Evolutionary conservation across 1,140 invertebrate genomes (phyloP), one percentile per base, ranked within the genome.

Genomic region (Drusus annulatus): DNA sequence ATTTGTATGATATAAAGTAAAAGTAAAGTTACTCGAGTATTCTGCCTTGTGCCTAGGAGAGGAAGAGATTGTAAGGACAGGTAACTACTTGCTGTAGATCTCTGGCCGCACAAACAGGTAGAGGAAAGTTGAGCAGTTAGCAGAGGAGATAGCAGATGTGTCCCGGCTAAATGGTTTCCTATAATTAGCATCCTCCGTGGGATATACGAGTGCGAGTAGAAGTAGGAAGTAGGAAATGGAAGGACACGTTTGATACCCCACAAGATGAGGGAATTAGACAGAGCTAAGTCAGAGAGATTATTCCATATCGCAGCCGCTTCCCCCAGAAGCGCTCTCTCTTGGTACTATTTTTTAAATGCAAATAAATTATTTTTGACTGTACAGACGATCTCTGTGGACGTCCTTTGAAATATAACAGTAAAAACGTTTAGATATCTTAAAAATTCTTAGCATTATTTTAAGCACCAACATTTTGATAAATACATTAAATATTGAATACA

Each of bases 81-180:
- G 54, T 56, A 56, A 56, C n/a, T 45, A 45, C 8, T 45, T 45
- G 36, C 10, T 45, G 36, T 45, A 56, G 54, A 17, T 56, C 21
- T 56, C 54, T 1, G 21, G 21, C 4, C n/a, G 5, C 54, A 56
- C 54, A 21, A 56, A 56, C 54, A 56, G 21, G 54, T 56, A 19
- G 8, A 56, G 60, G 60, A 63, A 63, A 23, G 60, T 63, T 63
- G 17, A 63, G 60, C 23, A 23, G 60, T 63, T 63, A 63, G 54
- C 21, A 17, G 54, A 28, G 60, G 13, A 63, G 60, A 63, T 21
- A 63, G 60, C 60, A 63, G 60, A 28, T 63, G 60, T 56, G 60
- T 63, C 23, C 23, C 23, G 60, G 60, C 15, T 17, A 28, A 28
- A 23, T 63, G 60, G 19, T 63, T 63, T 63, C 60, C 60, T 63